Percentiles rank a stretch among this genome's conserved stretches.
Conservation (phyloP, 2,113 vertebrate species). For the Laticauda colubrina region DNA sequence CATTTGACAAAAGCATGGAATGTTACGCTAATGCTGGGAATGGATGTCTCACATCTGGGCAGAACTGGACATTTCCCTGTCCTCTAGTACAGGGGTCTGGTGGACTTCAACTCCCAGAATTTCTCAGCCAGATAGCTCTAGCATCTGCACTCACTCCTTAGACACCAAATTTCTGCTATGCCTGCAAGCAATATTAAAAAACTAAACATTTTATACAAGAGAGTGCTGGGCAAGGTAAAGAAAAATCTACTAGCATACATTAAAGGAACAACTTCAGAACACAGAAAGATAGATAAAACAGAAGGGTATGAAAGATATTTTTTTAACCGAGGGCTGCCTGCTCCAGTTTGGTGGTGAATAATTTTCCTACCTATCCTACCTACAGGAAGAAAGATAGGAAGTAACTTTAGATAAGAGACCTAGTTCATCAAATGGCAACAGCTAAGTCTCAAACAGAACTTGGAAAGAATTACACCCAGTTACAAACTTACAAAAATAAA, state of each 20-base stretch:
- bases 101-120: no score
- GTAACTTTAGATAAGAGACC: not conserved
- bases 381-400: not conserved
- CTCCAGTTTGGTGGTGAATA: not conserved
- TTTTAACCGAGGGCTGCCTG: not conserved
- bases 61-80: not conserved
- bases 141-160: not conserved
- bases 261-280: not conserved
- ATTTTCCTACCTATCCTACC: not conserved
- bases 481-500: not conserved
- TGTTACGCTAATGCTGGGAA: not conserved
- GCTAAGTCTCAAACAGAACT: not conserved
- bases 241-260: not conserved
- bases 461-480: not conserved
- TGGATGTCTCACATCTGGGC: not conserved
- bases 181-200: not conserved
- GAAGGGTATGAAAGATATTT: not conserved
- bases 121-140: not conserved
- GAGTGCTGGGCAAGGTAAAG: not conserved
- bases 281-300: not conserved
- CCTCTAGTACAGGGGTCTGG: not conserved
- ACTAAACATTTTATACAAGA: not conserved
- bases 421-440: not conserved
- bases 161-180: not conserved
- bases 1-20: not conserved